phyloP scores from a whole-genome alignment of 1,140 invertebrate genomes.

The Mesaphorura yosii region DNA sequence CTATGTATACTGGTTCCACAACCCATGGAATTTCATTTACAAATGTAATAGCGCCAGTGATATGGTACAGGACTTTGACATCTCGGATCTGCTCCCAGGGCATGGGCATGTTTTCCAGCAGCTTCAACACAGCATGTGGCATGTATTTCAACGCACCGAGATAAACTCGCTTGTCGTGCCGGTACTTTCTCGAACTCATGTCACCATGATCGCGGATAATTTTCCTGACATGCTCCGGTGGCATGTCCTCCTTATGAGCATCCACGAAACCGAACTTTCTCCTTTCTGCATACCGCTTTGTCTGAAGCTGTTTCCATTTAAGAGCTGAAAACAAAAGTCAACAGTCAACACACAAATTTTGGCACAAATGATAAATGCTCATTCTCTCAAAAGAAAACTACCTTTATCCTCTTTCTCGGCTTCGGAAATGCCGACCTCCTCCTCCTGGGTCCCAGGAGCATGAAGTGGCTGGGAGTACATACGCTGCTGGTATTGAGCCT shows the following conservation, averaged over 20 bases:
- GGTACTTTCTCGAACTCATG: conserved; percentile 97
- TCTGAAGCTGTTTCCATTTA: conserved; percentile 98
- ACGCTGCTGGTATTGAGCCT: neutral
- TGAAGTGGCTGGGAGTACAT: too few relatives aligned
- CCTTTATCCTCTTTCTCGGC: conserved; percentile 22
- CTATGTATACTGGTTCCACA: conserved; percentile 97
- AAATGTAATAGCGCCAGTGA: conserved; percentile 99
- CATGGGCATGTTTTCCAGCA: conserved; percentile 99
- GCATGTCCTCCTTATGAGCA: conserved; percentile 99
- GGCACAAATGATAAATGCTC: neutral
- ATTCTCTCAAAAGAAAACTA: conserved; percentile 1
- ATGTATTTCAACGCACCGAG: conserved; percentile 97
- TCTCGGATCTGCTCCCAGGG: conserved; percentile 99
- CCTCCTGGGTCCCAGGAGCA: conserved; percentile 23
- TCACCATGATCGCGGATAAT: conserved; percentile 99
- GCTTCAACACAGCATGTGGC: conserved; percentile 98
- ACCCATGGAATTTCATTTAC: conserved; percentile 99
- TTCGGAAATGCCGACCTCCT: conserved; percentile 13
- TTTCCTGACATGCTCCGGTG: conserved; percentile 95
- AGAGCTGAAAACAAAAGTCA: conserved; percentile 58
- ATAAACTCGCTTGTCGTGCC: conserved; percentile 98
- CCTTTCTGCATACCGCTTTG: conserved; percentile 95
- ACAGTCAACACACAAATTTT: too few relatives aligned
- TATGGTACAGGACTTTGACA: conserved; percentile 93
- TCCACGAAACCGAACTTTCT: conserved; percentile 98